phyloP scores from a whole-genome alignment of 2,888 invertebrate species.

The Dolichomitus sp. region DNA sequence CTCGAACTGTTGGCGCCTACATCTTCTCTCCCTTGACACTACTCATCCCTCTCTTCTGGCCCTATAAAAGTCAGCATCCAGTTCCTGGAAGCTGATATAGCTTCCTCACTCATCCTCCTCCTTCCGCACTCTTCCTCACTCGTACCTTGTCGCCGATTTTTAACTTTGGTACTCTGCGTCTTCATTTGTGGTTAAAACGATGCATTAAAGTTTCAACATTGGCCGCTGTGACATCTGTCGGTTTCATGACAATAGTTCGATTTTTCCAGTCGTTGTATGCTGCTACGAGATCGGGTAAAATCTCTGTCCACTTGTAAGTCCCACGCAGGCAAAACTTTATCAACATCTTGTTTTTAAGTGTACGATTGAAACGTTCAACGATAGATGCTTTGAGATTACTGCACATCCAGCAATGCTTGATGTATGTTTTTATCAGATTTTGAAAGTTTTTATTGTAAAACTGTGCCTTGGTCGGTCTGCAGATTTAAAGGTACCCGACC shows the following conservation, averaged over 20 bases:
- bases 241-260: slow-evolving; percentile 79
- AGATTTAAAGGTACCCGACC: slow-evolving; percentile 61
- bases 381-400: slow-evolving; percentile 75
- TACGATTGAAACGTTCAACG: slow-evolving; percentile 76
- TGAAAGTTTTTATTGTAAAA: slow-evolving; percentile 63
- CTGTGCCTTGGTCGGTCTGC: slow-evolving; percentile 61
- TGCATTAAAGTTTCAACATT: slow-evolving; percentile 67
- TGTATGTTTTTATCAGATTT: slow-evolving; percentile 49
- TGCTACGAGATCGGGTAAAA: slow-evolving; percentile 52
- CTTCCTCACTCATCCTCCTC: too few species aligned
- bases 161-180: slow-evolving; percentile 48
- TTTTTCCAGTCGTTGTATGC: slow-evolving; percentile 79
- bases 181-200: slow-evolving; percentile 1
- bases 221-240: slow-evolving; percentile 78
- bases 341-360: slow-evolving; percentile 67
- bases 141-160: slow-evolving; percentile 78
- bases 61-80: too few species aligned
- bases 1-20: too few species aligned
- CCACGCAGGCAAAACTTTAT: slow-evolving; percentile 54
- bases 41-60: too few species aligned
- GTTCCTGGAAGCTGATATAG: too few species aligned
- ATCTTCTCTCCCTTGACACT: too few species aligned
- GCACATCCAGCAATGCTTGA: slow-evolving; percentile 66
- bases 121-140: slow-evolving; percentile 78
- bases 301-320: slow-evolving; percentile 66